These are phyloP conservation scores for Pagrus major DNA, from an alignment of 2,113 vertebrate genomes.

Conservation along the genomic window DNA sequence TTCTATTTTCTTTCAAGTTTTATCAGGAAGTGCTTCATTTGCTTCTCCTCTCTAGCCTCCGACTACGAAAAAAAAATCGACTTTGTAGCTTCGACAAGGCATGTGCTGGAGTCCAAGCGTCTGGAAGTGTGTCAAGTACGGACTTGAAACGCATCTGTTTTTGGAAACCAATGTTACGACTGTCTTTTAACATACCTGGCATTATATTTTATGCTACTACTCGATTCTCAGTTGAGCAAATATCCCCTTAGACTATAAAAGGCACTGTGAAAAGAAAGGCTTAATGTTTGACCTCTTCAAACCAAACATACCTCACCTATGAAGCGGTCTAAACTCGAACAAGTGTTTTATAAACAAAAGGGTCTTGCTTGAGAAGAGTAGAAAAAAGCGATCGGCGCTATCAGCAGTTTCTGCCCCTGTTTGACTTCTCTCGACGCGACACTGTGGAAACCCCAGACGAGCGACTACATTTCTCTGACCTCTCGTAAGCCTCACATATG, in stretches of 20 bases:
- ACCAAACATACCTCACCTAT: constrained; percentile 48
- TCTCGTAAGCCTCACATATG: constrained; percentile 40
- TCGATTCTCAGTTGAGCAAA: constrained; percentile 54
- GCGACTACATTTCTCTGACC: constrained; percentile 34
- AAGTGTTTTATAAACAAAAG: constrained; percentile 52
- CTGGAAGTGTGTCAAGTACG: neutral
- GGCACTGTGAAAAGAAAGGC: constrained; percentile 85
- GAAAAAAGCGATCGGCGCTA: constrained; percentile 19
- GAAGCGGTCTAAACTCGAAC: constrained; percentile 36
- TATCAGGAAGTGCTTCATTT: constrained; percentile 89
- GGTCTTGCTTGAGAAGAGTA: constrained; percentile 58
- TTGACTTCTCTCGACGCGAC: constrained; percentile 21
- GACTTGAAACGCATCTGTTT: constrained; percentile 11
- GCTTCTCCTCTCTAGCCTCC: constrained; percentile 15
- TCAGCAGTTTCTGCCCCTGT: constrained; percentile 17
- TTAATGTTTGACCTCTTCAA: constrained; percentile 60
- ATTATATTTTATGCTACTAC: constrained; percentile 35
- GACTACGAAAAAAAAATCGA: constrained; percentile 21
- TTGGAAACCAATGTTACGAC: constrained; percentile 17
- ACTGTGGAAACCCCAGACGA: constrained; percentile 23
- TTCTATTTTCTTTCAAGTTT: constrained; percentile 87
- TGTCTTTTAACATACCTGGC: constrained; percentile 1
- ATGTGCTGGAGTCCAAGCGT: constrained; percentile 43
- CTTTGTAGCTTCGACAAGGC: constrained; percentile 50
- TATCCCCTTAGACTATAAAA: constrained; percentile 68